Base-by-base conservation (phyloP, 2,797 vertebrate genomes). In the Phataginus tetradactyla region DNA sequence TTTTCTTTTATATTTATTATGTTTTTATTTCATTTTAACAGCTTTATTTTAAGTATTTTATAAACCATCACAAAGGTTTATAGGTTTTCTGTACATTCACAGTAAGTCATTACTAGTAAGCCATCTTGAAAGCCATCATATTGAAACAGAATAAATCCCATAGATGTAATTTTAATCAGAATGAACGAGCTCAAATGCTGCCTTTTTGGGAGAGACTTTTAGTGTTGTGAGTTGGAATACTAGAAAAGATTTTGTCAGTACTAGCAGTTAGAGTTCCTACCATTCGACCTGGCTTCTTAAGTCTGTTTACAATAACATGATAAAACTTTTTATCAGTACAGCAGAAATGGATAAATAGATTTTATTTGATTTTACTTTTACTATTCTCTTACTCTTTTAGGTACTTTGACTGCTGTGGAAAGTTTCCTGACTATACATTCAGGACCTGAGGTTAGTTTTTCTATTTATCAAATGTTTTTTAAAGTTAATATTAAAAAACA, bases 321-420 rank as follows among this genome's bases (percentile, higher is more conserved):
- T 75, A 92, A 91, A 97, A 95, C 75, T 94, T 29, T 45, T 79
- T 95, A 42, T 34, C 39, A 89, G 53, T 83, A 55, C 1, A 84
- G 59, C 63, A 81, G 95, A 93, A 49, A 10, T 80, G 11, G 37
- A 4, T 51, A 17, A 74, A 49, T 63, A 53, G 86, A 66, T 89
- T 86, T 94, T n/a, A 91, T 59, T 94, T 64, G 21, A 59, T 90
- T 89, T 81, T 51, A 59, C 21, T 45, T 91, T 86, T 79, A 88
- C 49, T 10, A 0, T 91, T 97, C 96, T 86, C 66, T 2, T 63
- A 85, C 21, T 77, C 80, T 98, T 95, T 72, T 97, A 99, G 99
- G 99, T 83, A 99, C 99, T 10, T 98, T 99, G 97, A 99, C 99
- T 77, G 98, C 99, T 59, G 98, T 99, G 23, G 99, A 99, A 98